A percentile compares a stretch with the other conserved stretches of the same genome.
Conservation (phyloP, 1,140 invertebrate species). For the Drosophila kohkoa region DNA sequence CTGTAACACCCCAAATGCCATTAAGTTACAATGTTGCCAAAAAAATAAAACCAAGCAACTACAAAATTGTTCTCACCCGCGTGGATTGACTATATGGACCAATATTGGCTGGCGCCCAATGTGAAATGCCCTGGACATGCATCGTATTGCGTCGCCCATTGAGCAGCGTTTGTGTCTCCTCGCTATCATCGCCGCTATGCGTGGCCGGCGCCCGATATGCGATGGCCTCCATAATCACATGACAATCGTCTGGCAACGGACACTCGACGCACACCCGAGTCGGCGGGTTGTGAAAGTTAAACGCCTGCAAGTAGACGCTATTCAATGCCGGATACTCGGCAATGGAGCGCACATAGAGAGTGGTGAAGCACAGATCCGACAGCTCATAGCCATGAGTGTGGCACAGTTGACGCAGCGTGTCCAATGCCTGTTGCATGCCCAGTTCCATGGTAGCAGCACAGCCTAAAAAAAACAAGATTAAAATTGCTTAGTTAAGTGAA, state of each 20-base stretch:
- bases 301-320: conserved; percentile 90
- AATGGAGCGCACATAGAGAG: conserved; percentile 94
- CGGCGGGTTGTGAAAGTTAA: conserved; percentile 93
- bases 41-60: too few species aligned
- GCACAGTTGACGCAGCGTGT: conserved; percentile 62
- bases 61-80: conserved; percentile 85
- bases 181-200: conserved; percentile 56
- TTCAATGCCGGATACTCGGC: conserved; percentile 91
- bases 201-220: conserved; percentile 86
- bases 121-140: conserved; percentile 97
- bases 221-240: conserved; percentile 92
- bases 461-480: conserved; percentile 39
- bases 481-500: too few species aligned
- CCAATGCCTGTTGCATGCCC: conserved; percentile 75
- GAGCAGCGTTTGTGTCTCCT: conserved; percentile 53
- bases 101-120: conserved; percentile 98
- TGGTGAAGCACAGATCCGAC: conserved; percentile 91
- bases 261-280: conserved; percentile 95
- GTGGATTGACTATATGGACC: conserved; percentile 97
- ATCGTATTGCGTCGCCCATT: conserved; percentile 87
- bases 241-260: conserved; percentile 89
- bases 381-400: conserved; percentile 86
- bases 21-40: too few species aligned
- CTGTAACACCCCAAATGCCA: conserved; percentile 34
- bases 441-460: conserved; percentile 63